Conservation (phyloP, 2,113 vertebrate species). For the Anolis carolinensis region DNA sequence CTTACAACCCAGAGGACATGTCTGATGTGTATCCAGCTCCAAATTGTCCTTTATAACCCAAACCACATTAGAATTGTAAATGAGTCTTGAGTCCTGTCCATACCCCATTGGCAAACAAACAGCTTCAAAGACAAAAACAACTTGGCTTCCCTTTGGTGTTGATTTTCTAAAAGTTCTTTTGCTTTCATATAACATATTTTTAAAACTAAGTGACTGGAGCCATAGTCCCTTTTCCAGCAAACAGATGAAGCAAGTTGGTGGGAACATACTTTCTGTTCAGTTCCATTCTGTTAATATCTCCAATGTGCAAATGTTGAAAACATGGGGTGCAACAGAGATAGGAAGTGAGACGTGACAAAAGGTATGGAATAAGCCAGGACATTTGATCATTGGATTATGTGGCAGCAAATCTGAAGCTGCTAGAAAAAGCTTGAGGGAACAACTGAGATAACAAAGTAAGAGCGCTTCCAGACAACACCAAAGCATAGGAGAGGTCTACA, state of each 20-base stretch:
- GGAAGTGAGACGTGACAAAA: neutral
- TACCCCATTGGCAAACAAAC: conserved; percentile 62
- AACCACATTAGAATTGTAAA: conserved; percentile 67
- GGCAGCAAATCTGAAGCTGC: no score
- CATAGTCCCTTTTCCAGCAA: no score
- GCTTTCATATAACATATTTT: conserved; percentile 50
- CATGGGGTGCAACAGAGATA: neutral
- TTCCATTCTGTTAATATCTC: no score
- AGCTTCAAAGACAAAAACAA: conserved; percentile 51
- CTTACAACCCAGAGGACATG: conserved; percentile 50
- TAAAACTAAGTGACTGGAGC: conserved; percentile 33
- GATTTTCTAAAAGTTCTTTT: conserved; percentile 40
- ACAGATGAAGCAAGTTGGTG: no score
- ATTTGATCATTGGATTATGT: neutral
- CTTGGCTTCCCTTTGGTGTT: conserved; percentile 53
- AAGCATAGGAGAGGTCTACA: no score
- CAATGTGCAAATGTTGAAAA: no score
- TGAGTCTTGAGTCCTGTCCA: conserved; percentile 62
- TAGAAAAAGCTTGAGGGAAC: no score
- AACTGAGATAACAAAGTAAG: no score
- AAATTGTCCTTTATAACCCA: conserved; percentile 50
- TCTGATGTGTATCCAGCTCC: conserved; percentile 58
- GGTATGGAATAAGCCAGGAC: neutral
- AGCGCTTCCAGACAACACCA: no score
- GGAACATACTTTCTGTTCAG: neutral